These are phyloP conservation scores for Mola mola DNA, from an alignment of 2,113 vertebrate species.

Conservation along the genomic window DNA sequence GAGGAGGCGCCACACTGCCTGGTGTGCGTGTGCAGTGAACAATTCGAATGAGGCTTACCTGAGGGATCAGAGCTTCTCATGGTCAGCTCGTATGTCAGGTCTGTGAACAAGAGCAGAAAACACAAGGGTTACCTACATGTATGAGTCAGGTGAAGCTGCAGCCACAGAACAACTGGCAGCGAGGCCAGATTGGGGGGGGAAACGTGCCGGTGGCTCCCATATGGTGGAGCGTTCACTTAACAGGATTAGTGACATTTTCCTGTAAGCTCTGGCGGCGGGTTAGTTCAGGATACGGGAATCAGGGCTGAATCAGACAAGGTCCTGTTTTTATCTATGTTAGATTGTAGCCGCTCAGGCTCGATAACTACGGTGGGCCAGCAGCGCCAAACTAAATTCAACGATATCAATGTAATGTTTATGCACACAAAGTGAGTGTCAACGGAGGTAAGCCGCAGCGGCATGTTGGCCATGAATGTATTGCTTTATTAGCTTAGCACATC, in stretches of 20 bases:
- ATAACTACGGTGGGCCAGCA: too few relatives aligned
- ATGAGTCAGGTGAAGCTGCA: not conserved
- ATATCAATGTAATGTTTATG: too few relatives aligned
- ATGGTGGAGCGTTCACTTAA: slow-evolving; percentile 26
- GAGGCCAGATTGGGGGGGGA: too few relatives aligned
- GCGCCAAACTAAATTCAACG: too few relatives aligned
- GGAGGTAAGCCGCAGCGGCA: too few relatives aligned
- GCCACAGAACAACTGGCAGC: not conserved
- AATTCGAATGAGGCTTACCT: slow-evolving; percentile 81
- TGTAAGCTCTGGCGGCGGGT: slow-evolving; percentile 21
- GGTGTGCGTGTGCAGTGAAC: not conserved
- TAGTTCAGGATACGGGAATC: slow-evolving; percentile 18
- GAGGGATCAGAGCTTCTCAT: slow-evolving; percentile 89
- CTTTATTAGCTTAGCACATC: too few relatives aligned
- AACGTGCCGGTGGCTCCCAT: slow-evolving; percentile 11
- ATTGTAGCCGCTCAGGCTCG: too few relatives aligned
- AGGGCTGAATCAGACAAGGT: slow-evolving; percentile 5
- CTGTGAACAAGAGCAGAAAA: slow-evolving; percentile 78
- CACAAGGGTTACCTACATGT: slow-evolving; percentile 40
- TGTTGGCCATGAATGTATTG: too few relatives aligned
- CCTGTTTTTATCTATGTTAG: too few relatives aligned
- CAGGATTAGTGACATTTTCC: slow-evolving; percentile 53
- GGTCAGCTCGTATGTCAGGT: slow-evolving; percentile 95
- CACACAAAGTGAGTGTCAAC: too few relatives aligned
- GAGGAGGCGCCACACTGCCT: too few relatives aligned